Evolutionary conservation across 2,113 vertebrate species (phyloP), one percentile per base, ranked within the genome.

Genomic region (Pygoscelis adeliae): DNA sequence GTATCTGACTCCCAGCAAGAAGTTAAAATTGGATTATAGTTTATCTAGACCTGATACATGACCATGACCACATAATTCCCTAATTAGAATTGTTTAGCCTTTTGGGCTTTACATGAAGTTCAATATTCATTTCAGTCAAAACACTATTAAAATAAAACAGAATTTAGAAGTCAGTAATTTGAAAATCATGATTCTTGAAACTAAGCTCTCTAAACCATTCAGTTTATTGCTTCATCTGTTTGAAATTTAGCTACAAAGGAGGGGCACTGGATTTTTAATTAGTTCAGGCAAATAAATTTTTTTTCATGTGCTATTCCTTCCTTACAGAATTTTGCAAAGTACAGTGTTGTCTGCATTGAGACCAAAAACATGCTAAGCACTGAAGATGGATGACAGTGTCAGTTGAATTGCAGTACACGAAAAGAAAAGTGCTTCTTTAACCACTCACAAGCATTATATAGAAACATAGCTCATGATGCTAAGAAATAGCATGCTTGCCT

Each of bases 351-450:
- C 70, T 97, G 25, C 40, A 50, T 74, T 96, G 92, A 83, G 85
- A 90, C 30, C 15, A 49, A 63, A 90, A 88, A 34, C 17, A 38
- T 44, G 12, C 46, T 77, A 85, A 47, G 73, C 61, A 46, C 13
- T 85, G 76, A 89, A 93, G 76, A 81, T 76, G 27, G 25, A 81
- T 89, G 26, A 76, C 44, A 56, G 20, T 77, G 67, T 92, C 80
- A 92, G 16, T 17, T 84, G 22, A 93, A 85, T 82, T 92, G 61
- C 87, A 30, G 62, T 93, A n/a, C 42, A 56, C 76, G 66, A 79
- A 72, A 81, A 74, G 59, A 81, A 94, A 95, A 97, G 17, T 67
- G 8, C 21, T 62, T 86, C 62, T 93, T 96, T 95, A 93, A 91
- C 85, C 40, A 87, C 34, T 72, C 77, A 76, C 56, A 94, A 94